These are phyloP conservation scores for Dicentrarchus labrax DNA, from an alignment of 2,113 vertebrate genomes.

Conservation along the genomic window DNA sequence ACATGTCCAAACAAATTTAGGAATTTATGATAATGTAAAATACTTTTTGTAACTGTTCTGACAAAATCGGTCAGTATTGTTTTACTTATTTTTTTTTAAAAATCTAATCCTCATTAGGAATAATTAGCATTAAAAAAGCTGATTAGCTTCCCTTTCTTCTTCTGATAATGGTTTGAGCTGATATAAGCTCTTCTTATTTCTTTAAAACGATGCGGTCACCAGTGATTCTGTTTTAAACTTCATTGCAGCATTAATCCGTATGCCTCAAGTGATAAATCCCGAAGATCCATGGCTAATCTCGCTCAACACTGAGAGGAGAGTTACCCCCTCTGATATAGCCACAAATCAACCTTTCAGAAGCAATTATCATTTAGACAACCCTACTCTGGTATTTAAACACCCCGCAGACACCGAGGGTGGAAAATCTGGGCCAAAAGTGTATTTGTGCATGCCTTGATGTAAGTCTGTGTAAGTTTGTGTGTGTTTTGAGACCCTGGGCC, in stretches of 20 bases:
- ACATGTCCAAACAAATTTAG: conserved; percentile 17
- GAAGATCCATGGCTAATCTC: conserved; percentile 89
- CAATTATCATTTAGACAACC: conserved; percentile 87
- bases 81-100: conserved; percentile 81
- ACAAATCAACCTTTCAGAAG: conserved; percentile 88
- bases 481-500: conserved; percentile 37
- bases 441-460: conserved; percentile 39
- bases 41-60: conserved; percentile 1
- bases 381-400: conserved; percentile 64
- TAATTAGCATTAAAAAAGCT: conserved; percentile 84
- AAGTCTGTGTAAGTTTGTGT: conserved; percentile 14
- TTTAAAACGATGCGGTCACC: conserved; percentile 64
- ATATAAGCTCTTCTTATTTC: conserved; percentile 75
- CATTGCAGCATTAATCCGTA: conserved; percentile 86
- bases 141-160: conserved; percentile 84
- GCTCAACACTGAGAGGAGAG: conserved; percentile 84
- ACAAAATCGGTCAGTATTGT: conserved; percentile 64
- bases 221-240: conserved; percentile 86
- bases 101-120: conserved; percentile 82
- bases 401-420: conserved; percentile 48
- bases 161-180: conserved; percentile 76
- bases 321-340: conserved; percentile 85
- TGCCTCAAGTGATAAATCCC: conserved; percentile 88
- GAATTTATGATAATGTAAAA: background rate
- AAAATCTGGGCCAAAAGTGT: conserved; percentile 41